Evolutionary conservation across 2,797 vertebrate genomes (phyloP).

Genomic region (Tangara arthus): DNA sequence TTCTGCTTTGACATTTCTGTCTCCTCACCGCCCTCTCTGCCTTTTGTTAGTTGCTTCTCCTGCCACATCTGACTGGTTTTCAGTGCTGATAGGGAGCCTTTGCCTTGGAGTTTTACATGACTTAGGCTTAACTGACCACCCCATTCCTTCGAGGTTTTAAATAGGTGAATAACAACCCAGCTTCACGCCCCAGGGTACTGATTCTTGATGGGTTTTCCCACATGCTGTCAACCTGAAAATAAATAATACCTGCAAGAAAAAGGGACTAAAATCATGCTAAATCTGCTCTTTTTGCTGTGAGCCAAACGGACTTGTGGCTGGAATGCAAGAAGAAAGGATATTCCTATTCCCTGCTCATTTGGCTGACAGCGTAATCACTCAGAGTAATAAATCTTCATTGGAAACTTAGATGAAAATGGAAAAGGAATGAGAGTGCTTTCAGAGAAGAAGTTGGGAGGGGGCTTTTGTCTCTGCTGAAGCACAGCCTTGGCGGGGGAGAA

Average conservation of each 20-base stretch:
- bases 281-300: constrained; percentile 1
- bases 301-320: not conserved
- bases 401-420: constrained; percentile 29
- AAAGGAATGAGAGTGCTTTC: not conserved
- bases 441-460: not conserved
- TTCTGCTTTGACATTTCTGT: not conserved
- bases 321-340: constrained; percentile 32
- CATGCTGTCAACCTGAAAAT: constrained; percentile 21
- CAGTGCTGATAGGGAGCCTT: not conserved
- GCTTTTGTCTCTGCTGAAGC: not conserved
- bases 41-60: not conserved
- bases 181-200: not conserved
- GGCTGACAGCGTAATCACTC: not conserved
- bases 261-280: not conserved
- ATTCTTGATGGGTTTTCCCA: constrained; percentile 30
- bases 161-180: constrained; percentile 22
- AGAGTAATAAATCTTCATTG: constrained; percentile 52
- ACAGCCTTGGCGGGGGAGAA: not conserved
- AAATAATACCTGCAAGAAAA: constrained; percentile 32
- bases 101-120: not conserved
- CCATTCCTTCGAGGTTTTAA: not conserved
- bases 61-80: not conserved
- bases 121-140: not conserved
- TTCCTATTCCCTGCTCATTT: constrained; percentile 27
- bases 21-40: not conserved